Base-by-base conservation (phyloP, 2,797 vertebrate genomes). In the Coreius guichenoti region DNA sequence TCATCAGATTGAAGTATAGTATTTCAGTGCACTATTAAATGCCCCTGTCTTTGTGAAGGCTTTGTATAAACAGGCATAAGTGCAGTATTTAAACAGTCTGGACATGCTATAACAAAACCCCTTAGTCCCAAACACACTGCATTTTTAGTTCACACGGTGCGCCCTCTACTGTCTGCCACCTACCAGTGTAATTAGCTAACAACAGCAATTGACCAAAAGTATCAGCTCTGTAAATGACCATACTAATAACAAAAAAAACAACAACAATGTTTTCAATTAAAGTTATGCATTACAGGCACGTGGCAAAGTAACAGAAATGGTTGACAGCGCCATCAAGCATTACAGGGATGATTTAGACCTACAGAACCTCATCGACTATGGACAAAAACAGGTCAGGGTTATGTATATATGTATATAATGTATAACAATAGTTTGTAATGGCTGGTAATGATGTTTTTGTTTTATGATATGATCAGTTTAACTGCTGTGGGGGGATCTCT, bases 331-430 rank as follows among this genome's bases (percentile, higher is more conserved):
- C 87, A 96, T 99, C 0, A 83, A 96, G 58, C 97, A 98, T 90
- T 99, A 99, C 90, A 95, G 97, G 85, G 96, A 99, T 1, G 98
- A 99, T 90, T 69, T 96, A 81, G 98, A 99, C 89, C 93, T 99
- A 84, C 98, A 99, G 91, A 99, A 99, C 92, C 96, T 99, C 69
- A 99, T 99, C 3, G 98, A 99, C 85, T 99, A 95, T 3, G 97
- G 97, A 80, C 98, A 99, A 94, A 96, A 93, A 93, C 95, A 99
- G 96, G 98, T 98, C 77, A 14, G 29, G 23, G 0, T 74, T 63
- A 5, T 36, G 5, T 19, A 26, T 47, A 33, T 31, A 29, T 43
- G 1, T 43, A 6, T 45, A 14, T 65, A 23, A 21, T 8, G 43
- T 39, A 61, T 70, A 9, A 29, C 3, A 26, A 45, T 3, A 26